phyloP scores from a whole-genome alignment of 1,140 invertebrate species.

The Magallana gigas region DNA sequence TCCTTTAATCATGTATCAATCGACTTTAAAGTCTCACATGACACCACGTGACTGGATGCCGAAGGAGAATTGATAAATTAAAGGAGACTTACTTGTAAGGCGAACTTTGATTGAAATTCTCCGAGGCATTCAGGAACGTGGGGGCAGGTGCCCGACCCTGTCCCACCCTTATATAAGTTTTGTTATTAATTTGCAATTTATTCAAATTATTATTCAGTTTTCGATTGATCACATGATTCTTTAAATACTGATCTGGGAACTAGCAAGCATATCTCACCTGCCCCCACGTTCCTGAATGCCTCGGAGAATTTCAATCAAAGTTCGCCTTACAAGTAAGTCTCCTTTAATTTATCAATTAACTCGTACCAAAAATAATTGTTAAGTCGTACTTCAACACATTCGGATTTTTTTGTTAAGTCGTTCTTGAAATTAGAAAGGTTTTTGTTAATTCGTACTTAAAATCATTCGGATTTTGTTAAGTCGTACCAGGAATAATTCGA shows the following conservation, averaged over 20 bases:
- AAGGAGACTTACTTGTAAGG: not conserved
- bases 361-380: too few relatives aligned
- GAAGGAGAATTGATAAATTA: conserved; percentile 20
- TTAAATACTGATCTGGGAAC: conserved; percentile 14
- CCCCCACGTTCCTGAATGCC: conserved; percentile 21
- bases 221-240: conserved; percentile 4
- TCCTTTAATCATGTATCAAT: not conserved
- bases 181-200: not conserved
- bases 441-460: too few relatives aligned
- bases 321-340: not conserved
- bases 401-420: too few relatives aligned
- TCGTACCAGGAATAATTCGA: too few relatives aligned
- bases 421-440: too few relatives aligned
- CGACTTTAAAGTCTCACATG: conserved; percentile 26
- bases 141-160: conserved; percentile 14
- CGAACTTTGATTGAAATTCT: conserved; percentile 24
- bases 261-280: conserved; percentile 22
- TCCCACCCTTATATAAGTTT: not conserved
- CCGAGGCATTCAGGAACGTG: conserved; percentile 3
- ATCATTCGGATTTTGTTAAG: too few relatives aligned
- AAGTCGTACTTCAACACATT: too few relatives aligned
- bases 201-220: not conserved
- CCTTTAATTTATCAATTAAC: conserved; percentile 9
- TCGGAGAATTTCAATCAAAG: too few relatives aligned
- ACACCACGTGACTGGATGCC: conserved; percentile 26